Conservation (phyloP, 2,888 invertebrate species). For the Xestia xanthographa region DNA sequence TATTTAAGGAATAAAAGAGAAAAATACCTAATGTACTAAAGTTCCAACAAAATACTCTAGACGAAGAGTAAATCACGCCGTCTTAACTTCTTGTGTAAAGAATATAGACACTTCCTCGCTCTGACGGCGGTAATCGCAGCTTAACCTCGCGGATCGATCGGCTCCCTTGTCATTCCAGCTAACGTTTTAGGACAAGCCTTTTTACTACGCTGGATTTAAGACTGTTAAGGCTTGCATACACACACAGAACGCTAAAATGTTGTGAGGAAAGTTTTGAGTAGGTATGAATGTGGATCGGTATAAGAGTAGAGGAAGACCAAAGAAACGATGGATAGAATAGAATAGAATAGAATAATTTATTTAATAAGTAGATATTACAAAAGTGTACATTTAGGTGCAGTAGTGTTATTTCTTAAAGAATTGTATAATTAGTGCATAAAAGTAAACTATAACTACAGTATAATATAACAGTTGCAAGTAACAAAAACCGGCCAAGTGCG, state of each 20-base stretch:
- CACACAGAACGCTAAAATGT: background rate
- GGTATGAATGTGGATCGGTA: too few relatives aligned
- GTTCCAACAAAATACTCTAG: background rate
- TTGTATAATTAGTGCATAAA: too few relatives aligned
- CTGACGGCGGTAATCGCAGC: constrained; percentile 11
- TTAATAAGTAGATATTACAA: too few relatives aligned
- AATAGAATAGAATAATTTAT: too few relatives aligned
- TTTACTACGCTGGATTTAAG: background rate
- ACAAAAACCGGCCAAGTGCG: too few relatives aligned
- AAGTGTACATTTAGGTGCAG: too few relatives aligned
- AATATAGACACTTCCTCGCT: constrained; percentile 6
- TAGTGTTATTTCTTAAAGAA: too few relatives aligned
- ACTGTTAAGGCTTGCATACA: background rate
- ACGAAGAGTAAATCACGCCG: background rate
- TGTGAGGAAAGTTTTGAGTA: too few relatives aligned
- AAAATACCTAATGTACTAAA: background rate
- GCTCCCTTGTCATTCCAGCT: constrained; percentile 13
- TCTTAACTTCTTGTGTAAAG: constrained; percentile 13
- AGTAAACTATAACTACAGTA: too few relatives aligned
- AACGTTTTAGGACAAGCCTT: constrained; percentile 7
- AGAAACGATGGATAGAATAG: too few relatives aligned
- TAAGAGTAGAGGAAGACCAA: too few relatives aligned
- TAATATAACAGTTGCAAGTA: too few relatives aligned
- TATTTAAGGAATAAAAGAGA: background rate
- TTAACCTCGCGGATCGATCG: constrained; percentile 19